Evolutionary conservation across 2,113 vertebrate genomes (phyloP).

Genomic region (Xiphophorus couchianus): DNA sequence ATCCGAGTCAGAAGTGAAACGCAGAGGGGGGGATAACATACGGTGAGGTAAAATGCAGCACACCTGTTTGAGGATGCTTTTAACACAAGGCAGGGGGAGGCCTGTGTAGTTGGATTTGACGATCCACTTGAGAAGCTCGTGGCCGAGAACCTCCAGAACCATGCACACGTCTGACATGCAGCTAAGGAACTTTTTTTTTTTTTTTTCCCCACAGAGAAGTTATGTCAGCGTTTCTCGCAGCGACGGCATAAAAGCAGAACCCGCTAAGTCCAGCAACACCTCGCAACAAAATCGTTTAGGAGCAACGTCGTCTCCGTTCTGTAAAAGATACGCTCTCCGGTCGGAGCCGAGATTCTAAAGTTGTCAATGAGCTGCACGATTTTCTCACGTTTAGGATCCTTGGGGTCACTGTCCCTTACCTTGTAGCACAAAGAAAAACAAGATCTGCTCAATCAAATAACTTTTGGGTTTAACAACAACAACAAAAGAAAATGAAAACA

Average conservation of each 20-base stretch:
- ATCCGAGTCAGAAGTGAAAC: neutral
- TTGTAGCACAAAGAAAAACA: slow-evolving; percentile 43
- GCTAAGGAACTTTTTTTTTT: slow-evolving; percentile 35
- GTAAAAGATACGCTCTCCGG: slow-evolving; percentile 93
- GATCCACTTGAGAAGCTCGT: slow-evolving; percentile 95
- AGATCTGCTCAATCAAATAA: neutral
- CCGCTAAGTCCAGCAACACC: neutral
- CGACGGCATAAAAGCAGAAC: too few species aligned
- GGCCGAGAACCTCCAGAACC: slow-evolving; percentile 96
- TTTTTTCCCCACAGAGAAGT: neutral
- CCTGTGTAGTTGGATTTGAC: slow-evolving; percentile 95
- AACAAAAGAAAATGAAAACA: neutral
- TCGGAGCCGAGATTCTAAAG: slow-evolving; percentile 91
- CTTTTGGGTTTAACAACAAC: neutral
- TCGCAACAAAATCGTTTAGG: neutral
- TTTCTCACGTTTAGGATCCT: slow-evolving; percentile 90
- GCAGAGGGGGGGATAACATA: neutral
- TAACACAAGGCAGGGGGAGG: slow-evolving; percentile 92
- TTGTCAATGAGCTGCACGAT: slow-evolving; percentile 96
- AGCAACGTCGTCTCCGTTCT: neutral
- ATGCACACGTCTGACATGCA: slow-evolving; percentile 89
- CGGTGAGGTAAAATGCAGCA: slow-evolving; percentile 16
- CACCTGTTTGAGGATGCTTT: slow-evolving; percentile 94
- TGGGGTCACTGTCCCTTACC: slow-evolving; percentile 93
- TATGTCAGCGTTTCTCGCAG: neutral